Base-by-base conservation (phyloP, 2,113 vertebrate genomes). In the Dasyornis broadbenti region DNA sequence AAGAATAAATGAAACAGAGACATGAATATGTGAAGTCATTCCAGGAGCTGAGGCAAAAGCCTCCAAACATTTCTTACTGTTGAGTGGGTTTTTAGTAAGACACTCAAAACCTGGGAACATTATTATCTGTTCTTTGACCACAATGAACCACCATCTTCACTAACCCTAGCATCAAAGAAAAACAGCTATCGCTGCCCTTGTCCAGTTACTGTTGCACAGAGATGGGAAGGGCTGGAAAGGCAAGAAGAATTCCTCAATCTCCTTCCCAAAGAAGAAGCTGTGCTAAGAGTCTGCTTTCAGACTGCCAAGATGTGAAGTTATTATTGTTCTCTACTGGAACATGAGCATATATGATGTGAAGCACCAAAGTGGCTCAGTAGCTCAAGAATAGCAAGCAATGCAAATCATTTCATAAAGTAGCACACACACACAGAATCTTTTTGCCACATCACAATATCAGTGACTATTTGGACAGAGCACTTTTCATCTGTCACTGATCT, bases 361-460 rank as follows among this genome's bases (percentile, higher is more conserved):
- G 47, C 26, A 68, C 31, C 22, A 45, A 69, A 79, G 47, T 15
- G 4, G 40, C 40, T 91, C 44, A 33, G 52, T 31, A 84, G 60
- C 22, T 50, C 66, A 59, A 73, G 49, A 94, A 78, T 2, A 82
- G 59, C 30, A 84, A 92, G 30, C 16, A 91, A 39, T 31, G 59
- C 16, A 66, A 66, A 88, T 31, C 0, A 87, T 63, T 89, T 54
- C 27, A 56, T 60, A 81, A 73, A 45, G 56, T 20, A 70, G 23
- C 30, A 69, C 1, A 1, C 17, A 50, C 42, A 31, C 20, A 54
- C 22, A 84, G 11, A 59, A 19, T 35, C 15, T 57, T 76, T 87
- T 47, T 72, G 45, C 19, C 53, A 47, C 13, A 9, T 9, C 21
- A 35, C 0, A 0, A 0, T 56, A 68, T 42, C 65, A 79, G 2